Percentiles rank a stretch among this genome's conserved stretches.
Evolutionary conservation across 2,888 invertebrate species (phyloP).

Genomic region (Hecatera dysodea): DNA sequence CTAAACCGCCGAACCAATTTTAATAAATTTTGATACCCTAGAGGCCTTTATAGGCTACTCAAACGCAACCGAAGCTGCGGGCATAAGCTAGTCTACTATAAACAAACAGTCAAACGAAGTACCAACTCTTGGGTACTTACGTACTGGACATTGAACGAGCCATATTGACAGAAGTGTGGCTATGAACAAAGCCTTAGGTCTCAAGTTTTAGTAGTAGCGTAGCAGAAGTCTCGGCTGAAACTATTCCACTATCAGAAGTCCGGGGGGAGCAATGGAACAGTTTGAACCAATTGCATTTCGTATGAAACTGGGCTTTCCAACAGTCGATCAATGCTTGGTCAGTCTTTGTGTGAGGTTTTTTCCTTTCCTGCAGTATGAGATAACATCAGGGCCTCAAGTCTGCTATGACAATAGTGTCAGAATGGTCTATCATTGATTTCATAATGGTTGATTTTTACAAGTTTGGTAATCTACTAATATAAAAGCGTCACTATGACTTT

Average conservation of each 20-base stretch:
- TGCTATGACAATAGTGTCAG: too few species aligned
- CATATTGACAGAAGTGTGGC: constrained; percentile 13
- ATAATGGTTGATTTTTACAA: too few species aligned
- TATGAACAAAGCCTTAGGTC: background rate
- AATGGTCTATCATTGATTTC: too few species aligned
- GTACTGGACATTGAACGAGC: background rate
- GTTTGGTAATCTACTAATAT: too few species aligned
- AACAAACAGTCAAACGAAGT: background rate
- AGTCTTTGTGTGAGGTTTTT: background rate
- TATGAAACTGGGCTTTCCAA: background rate
- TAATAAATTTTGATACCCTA: too few species aligned
- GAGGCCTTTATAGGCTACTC: background rate
- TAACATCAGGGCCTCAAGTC: too few species aligned
- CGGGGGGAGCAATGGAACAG: background rate
- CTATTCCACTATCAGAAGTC: constrained; percentile 27
- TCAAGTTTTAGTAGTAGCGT: constrained; percentile 6
- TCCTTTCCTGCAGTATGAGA: background rate
- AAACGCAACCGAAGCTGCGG: background rate
- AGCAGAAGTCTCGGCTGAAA: constrained; percentile 3
- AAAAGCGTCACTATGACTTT: too few species aligned
- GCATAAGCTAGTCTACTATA: too few species aligned
- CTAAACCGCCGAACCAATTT: too few species aligned
- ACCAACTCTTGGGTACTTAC: background rate
- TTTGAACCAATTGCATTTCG: constrained; percentile 6
- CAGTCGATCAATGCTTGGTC: background rate